Base-by-base conservation (phyloP, 2,888 invertebrate genomes). In the Resseliella maxima region DNA sequence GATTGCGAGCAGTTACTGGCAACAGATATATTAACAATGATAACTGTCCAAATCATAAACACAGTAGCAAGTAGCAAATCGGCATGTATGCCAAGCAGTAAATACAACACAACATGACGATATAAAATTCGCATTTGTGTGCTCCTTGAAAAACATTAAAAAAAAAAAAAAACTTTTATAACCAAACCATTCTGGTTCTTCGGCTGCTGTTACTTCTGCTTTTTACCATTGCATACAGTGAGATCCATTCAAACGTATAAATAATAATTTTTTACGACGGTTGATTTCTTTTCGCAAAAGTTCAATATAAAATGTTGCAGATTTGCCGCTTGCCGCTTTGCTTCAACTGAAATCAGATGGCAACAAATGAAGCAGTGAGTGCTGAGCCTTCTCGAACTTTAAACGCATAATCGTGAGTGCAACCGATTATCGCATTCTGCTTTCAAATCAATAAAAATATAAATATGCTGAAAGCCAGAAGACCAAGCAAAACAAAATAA, bases 241-340 rank as follows among this genome's bases (percentile, higher is more conserved):
- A 72, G 15, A 72, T 72, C n/a, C 35, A 50, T 50, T 72, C 72
- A 72, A 72, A 72, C 72, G 72, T 72, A 72, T 72, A 72, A 72
- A 72, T 72, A 72, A 72, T 72, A 72, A 59, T 72, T 72, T 72
- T 72, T 72, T 72, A 72, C 72, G 72, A 72, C 31, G 72, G n/a
- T 15, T 31, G 12, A 72, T 72, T 72, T 72, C n/a, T 72, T 31
- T 72, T 59, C 24, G 1, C 24, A 41, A 72, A 72, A 72, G 72
- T 72, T 72, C 72, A 35, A 72, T 72, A 35, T 72, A 72, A 72
- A 72, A 72, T 72, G 72, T 72, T 72, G 72, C 72, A 72, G 31
- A 35, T 5, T 50, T 27, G 72, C 72, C 27, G 12, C 35, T 15
- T 12, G 72, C 72, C 18, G 72, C n/a, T n/a, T n/a, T n/a, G n/a